Percentiles rank a stretch among this genome's conserved stretches.
Conservation (phyloP, 2,888 invertebrate species). For the Catocala fraxini region DNA sequence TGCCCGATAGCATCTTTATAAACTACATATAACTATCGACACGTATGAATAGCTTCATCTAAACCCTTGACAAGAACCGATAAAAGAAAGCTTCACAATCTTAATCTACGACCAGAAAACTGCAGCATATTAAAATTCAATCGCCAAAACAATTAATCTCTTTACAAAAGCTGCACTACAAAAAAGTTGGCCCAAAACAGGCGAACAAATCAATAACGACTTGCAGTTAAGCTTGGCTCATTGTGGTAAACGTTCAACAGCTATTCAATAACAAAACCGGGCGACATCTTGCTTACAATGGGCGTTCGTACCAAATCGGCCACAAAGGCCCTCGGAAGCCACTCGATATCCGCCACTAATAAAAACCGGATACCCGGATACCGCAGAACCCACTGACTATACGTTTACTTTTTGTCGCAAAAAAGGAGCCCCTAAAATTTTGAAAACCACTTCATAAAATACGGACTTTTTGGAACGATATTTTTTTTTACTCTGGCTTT, state of each 20-base stretch:
- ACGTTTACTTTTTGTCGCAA: constrained; percentile 58
- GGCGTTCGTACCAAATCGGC: constrained; percentile 64
- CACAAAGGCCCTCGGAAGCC: constrained; percentile 80
- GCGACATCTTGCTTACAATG: constrained; percentile 72
- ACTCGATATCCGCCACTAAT: constrained; percentile 81
- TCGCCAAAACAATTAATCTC: constrained; percentile 2
- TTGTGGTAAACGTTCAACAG: constrained; percentile 49
- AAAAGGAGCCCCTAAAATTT: constrained; percentile 63
- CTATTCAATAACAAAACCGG: constrained; percentile 60
- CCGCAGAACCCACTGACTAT: constrained; percentile 52
- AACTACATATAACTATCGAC: too few relatives aligned
- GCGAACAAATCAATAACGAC: constrained; percentile 46
- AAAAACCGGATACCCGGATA: constrained; percentile 83
- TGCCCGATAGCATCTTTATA: too few relatives aligned
- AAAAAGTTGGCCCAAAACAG: constrained; percentile 37
- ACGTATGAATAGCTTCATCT: too few relatives aligned
- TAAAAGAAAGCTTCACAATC: too few relatives aligned
- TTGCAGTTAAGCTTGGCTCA: constrained; percentile 44
- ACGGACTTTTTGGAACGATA: constrained; percentile 57
- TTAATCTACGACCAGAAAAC: too few relatives aligned
- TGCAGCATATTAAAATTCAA: neutral
- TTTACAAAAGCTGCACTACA: constrained; percentile 11
- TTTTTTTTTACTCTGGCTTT: constrained; percentile 45
- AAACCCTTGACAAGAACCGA: too few relatives aligned
- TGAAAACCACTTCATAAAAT: constrained; percentile 65